These are phyloP conservation scores for Nipponia nippon DNA, from an alignment of 2,113 vertebrate genomes.

Conservation along the genomic window DNA sequence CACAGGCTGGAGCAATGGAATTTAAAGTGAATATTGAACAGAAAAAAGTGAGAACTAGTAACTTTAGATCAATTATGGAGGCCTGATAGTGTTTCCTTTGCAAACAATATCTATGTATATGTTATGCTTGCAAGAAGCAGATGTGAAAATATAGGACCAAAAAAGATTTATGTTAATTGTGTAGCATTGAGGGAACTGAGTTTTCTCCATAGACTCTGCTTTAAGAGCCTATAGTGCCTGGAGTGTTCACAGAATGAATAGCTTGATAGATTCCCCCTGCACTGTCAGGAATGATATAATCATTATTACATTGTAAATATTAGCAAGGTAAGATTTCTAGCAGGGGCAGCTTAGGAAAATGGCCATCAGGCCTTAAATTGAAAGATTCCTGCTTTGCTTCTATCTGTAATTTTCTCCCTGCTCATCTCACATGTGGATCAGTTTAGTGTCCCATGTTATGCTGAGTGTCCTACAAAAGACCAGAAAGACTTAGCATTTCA, in stretches of 20 bases:
- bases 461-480: not conserved
- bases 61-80: not conserved
- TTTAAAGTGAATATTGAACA: not conserved
- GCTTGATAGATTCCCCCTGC: not conserved
- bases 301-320: not conserved
- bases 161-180: not conserved
- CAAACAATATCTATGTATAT: not conserved
- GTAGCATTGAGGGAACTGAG: not conserved
- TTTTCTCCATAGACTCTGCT: not conserved
- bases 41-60: not conserved
- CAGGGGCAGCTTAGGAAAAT: not conserved
- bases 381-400: not conserved
- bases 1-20: not conserved
- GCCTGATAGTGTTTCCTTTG: not conserved
- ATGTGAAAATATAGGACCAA: not conserved
- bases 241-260: not conserved
- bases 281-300: not conserved
- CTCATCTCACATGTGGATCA: not conserved
- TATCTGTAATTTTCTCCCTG: not conserved
- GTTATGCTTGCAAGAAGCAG: not conserved
- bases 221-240: not conserved
- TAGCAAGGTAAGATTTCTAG: not conserved
- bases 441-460: rapidly evolving
- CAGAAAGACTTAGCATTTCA: not conserved
- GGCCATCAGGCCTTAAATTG: not conserved